phyloP scores from a whole-genome alignment of 2,888 invertebrate species.

The Villa cingulata region DNA sequence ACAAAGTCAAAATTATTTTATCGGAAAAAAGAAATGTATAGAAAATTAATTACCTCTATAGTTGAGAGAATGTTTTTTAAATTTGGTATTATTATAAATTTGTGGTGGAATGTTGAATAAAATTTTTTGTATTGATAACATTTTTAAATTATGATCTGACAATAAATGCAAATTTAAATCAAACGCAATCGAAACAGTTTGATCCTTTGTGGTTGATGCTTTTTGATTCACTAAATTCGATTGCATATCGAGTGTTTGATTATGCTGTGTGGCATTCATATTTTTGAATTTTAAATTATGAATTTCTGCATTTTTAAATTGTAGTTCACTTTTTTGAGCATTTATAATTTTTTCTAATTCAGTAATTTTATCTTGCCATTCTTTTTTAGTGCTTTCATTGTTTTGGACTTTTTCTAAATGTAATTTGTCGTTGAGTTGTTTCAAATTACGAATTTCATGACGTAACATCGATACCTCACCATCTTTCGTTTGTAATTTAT shows the following conservation, averaged over 20 bases:
- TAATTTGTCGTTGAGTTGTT: conserved; percentile 10
- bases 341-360: conserved; percentile 11
- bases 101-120: neutral
- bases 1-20: too few relatives aligned
- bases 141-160: conserved; percentile 8
- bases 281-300: conserved; percentile 8
- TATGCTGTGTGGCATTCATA: conserved; percentile 11
- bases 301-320: conserved; percentile 14
- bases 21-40: too few relatives aligned
- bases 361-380: conserved; percentile 13
- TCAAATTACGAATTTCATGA: conserved; percentile 10
- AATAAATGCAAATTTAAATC: neutral
- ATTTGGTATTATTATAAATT: neutral
- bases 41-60: conserved; percentile 5
- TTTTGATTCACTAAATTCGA: neutral
- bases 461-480: conserved; percentile 15
- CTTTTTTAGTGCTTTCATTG: conserved; percentile 9
- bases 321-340: conserved; percentile 11
- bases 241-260: neutral
- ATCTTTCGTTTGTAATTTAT: conserved; percentile 15
- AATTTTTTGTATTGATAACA: conserved; percentile 5
- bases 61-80: neutral
- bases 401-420: conserved; percentile 11
- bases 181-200: neutral
- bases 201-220: neutral